Evolutionary conservation across 1,140 invertebrate species (phyloP).

Genomic region (Calosoma granatense): DNA sequence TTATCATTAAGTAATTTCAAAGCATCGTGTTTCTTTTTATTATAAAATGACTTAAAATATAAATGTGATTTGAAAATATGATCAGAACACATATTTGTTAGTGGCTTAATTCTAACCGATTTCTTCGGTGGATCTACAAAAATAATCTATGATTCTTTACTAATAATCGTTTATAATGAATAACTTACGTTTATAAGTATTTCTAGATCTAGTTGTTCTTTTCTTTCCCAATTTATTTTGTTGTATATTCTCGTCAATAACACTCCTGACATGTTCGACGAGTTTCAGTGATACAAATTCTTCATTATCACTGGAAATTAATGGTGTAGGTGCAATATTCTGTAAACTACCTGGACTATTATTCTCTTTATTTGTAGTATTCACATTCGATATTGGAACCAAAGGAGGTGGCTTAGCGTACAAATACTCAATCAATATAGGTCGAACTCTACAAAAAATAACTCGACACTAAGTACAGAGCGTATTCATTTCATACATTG

Average conservation of each 20-base stretch:
- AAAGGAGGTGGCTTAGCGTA: constrained; percentile 10
- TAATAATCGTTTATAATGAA: no score
- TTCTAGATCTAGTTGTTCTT: neutral
- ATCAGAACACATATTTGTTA: constrained; percentile 23
- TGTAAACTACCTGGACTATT: constrained; percentile 10
- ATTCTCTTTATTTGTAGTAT: constrained; percentile 9
- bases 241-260: neutral
- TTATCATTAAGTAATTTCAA: constrained; percentile 24
- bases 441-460: constrained; percentile 16
- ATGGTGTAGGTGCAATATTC: constrained; percentile 6
- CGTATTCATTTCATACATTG: constrained; percentile 10
- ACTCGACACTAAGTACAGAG: no score
- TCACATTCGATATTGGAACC: constrained; percentile 6
- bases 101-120: constrained; percentile 10
- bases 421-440: constrained; percentile 19
- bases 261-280: neutral
- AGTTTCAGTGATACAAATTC: no score
- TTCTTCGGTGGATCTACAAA: neutral
- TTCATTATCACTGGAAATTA: no score
- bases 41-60: no score
- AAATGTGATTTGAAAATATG: constrained; percentile 22
- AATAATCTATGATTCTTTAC: no score
- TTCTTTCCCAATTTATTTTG: neutral
- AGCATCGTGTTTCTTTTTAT: constrained; percentile 20
- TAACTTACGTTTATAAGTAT: no score